These are phyloP conservation scores for Ischnura elegans DNA, from an alignment of 2,888 invertebrate species.

Conservation along the genomic window DNA sequence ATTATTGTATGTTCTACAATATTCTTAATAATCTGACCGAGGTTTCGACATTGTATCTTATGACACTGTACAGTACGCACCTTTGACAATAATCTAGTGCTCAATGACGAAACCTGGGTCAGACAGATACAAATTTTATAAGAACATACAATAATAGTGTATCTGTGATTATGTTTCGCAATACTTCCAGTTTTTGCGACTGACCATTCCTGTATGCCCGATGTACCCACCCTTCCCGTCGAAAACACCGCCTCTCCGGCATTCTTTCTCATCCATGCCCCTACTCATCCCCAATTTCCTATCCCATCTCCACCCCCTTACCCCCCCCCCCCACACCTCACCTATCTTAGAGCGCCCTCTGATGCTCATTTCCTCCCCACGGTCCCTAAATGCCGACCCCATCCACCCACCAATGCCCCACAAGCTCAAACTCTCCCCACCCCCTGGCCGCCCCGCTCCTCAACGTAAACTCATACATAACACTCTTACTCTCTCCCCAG, in stretches of 20 bases:
- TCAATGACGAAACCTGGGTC: no score
- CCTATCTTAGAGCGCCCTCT: conserved; percentile 4
- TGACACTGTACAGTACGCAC: no score
- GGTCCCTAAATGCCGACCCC: conserved; percentile 42
- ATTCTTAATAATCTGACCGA: no score
- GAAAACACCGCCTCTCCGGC: not conserved
- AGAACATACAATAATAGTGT: no score
- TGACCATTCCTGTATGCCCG: not conserved
- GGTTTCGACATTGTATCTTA: no score
- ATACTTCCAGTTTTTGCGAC: not conserved
- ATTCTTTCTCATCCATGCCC: not conserved
- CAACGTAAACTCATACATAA: conserved; percentile 45
- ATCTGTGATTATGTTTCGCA: no score
- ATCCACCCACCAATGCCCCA: not conserved
- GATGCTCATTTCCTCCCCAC: conserved; percentile 48
- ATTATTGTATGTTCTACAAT: no score
- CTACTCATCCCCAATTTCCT: not conserved
- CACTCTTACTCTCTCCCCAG: conserved; percentile 21
- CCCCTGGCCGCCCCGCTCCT: not conserved
- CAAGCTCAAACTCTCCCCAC: not conserved
- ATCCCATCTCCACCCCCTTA: not conserved
- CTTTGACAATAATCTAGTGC: no score
- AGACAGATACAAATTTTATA: no score
- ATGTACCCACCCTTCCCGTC: not conserved
- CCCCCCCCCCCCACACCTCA: no score